Conservation (phyloP, 2,113 vertebrate genomes). For the Nothobranchius kuhntae region DNA sequence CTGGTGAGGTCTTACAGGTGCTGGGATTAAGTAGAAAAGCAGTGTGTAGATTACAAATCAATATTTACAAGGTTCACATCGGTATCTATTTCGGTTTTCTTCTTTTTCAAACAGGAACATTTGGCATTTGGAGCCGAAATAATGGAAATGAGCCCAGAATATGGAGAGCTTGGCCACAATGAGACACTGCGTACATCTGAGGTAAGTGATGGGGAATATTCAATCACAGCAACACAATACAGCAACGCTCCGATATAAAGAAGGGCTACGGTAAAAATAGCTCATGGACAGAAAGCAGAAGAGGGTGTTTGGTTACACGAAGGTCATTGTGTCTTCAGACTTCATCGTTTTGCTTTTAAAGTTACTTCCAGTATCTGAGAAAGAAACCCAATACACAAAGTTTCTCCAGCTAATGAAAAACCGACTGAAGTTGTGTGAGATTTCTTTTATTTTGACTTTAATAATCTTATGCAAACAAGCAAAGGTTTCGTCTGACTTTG, state of each 20-base stretch:
- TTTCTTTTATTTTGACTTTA: too few relatives aligned
- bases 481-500: neutral
- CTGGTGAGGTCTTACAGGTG: neutral
- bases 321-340: constrained; percentile 9
- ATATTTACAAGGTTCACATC: neutral
- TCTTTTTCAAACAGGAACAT: constrained; percentile 79
- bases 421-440: too few relatives aligned
- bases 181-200: constrained; percentile 17
- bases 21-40: neutral
- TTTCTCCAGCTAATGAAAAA: neutral
- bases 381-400: neutral
- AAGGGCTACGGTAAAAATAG: neutral
- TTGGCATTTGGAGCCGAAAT: constrained; percentile 79
- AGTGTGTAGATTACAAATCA: neutral
- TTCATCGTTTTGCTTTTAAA: neutral
- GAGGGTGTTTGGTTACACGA: constrained; percentile 16
- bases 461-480: too few relatives aligned
- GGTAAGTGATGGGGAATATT: constrained; percentile 43
- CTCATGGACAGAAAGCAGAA: neutral
- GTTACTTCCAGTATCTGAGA: constrained; percentile 1
- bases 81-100: neutral
- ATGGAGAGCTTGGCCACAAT: constrained; percentile 77
- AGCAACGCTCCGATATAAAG: constrained; percentile 15
- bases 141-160: constrained; percentile 76
- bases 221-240: constrained; percentile 14